Evolutionary conservation across 2,797 vertebrate genomes (phyloP).

Genomic region (Sardinella longiceps): DNA sequence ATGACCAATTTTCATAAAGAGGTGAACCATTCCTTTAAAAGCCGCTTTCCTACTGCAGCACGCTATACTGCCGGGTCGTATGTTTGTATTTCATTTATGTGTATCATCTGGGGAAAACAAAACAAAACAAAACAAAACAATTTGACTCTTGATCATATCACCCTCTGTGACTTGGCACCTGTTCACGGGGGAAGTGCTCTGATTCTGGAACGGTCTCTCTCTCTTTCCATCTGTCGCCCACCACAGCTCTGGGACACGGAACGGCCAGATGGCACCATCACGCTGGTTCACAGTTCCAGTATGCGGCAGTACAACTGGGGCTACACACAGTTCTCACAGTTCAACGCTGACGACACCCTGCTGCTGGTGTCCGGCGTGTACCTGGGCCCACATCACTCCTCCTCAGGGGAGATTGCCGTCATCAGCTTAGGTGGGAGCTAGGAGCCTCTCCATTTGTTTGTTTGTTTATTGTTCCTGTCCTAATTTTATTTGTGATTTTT

Average conservation of each 20-base stretch:
- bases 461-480: background rate
- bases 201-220: background rate
- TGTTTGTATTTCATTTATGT: background rate
- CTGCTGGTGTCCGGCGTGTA: constrained; percentile 95
- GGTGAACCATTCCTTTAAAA: no score
- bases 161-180: background rate
- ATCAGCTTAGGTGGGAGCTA: constrained; percentile 86
- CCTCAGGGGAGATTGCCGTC: constrained; percentile 93
- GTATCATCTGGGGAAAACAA: no score
- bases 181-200: background rate
- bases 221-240: background rate
- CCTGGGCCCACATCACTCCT: constrained; percentile 90
- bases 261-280: constrained; percentile 76
- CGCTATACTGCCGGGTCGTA: no score
- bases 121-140: background rate
- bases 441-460: background rate
- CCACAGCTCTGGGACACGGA: constrained; percentile 91
- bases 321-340: constrained; percentile 99
- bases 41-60: no score
- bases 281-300: constrained; percentile 91
- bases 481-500: background rate
- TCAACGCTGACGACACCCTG: constrained; percentile 92
- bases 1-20: no score
- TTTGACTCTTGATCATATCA: background rate
- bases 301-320: constrained; percentile 98